These are phyloP conservation scores for Luehdorfia chinensis DNA, from an alignment of 1,140 invertebrate species.

Conservation along the genomic window DNA sequence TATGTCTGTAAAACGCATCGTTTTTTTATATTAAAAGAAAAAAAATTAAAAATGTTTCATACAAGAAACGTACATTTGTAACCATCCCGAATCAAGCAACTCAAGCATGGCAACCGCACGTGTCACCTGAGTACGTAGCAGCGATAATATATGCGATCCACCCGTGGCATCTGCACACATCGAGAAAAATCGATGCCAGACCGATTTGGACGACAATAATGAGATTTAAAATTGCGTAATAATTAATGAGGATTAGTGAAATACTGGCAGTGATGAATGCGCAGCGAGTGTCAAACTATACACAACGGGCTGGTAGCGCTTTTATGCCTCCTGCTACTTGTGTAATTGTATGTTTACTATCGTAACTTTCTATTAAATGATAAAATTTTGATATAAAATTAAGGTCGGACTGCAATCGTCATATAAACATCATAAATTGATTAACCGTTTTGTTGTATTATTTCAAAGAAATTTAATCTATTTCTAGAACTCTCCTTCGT, in stretches of 20 bases:
- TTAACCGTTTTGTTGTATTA: no score
- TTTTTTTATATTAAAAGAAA: no score
- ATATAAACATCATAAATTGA: no score
- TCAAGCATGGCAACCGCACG: slow-evolving; percentile 21
- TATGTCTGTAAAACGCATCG: no score
- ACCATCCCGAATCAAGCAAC: neutral
- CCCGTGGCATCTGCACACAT: slow-evolving; percentile 33
- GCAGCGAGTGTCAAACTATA: slow-evolving; percentile 3
- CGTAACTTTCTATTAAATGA: no score
- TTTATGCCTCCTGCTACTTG: neutral
- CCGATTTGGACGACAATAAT: slow-evolving; percentile 64
- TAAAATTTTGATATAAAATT: no score
- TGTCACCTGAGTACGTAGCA: slow-evolving; percentile 51
- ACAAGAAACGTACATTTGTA: neutral
- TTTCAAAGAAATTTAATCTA: no score
- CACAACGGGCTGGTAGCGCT: neutral
- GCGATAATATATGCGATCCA: slow-evolving; percentile 61
- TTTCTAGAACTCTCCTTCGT: no score
- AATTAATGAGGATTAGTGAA: slow-evolving; percentile 67
- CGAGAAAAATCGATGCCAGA: slow-evolving; percentile 62
- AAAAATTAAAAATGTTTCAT: no score
- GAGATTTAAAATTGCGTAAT: slow-evolving; percentile 67
- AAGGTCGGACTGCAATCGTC: no score
- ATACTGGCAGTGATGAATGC: slow-evolving; percentile 32
- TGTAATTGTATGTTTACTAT: no score